These are phyloP conservation scores for Oxyura jamaicensis DNA, from an alignment of 2,113 vertebrate species.

Conservation along the genomic window DNA sequence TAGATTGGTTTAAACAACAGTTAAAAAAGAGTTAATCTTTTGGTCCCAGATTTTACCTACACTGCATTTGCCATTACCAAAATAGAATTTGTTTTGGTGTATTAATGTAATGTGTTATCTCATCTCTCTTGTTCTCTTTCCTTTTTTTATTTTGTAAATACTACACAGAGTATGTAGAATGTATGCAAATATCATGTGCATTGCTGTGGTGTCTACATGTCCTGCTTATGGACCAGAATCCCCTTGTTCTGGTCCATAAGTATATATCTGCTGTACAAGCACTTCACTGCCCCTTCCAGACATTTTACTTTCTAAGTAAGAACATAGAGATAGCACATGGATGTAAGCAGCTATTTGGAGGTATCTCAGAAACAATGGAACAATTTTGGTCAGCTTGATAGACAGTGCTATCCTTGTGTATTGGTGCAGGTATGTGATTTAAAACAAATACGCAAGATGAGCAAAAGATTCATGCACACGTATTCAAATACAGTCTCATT, in stretches of 20 bases:
- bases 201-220: not conserved
- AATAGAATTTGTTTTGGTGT: not conserved
- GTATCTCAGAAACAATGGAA: not conserved
- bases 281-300: not conserved
- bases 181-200: not conserved
- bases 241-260: not conserved
- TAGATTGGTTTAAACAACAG: not conserved
- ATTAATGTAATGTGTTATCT: not conserved
- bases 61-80: not conserved
- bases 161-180: not conserved
- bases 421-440: not conserved
- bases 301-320: not conserved
- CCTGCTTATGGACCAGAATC: fast-evolving
- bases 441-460: not conserved
- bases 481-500: not conserved
- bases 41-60: not conserved
- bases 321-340: not conserved
- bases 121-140: not conserved
- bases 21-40: not conserved
- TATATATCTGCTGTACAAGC: not conserved
- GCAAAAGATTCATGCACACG: not conserved
- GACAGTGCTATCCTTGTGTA: not conserved
- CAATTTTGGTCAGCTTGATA: not conserved
- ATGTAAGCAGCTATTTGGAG: not conserved
- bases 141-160: not conserved